Evolutionary conservation across 2,113 vertebrate genomes (phyloP), one percentile per base, ranked within the genome.

Genomic region (Nothoprocta pentlandii): DNA sequence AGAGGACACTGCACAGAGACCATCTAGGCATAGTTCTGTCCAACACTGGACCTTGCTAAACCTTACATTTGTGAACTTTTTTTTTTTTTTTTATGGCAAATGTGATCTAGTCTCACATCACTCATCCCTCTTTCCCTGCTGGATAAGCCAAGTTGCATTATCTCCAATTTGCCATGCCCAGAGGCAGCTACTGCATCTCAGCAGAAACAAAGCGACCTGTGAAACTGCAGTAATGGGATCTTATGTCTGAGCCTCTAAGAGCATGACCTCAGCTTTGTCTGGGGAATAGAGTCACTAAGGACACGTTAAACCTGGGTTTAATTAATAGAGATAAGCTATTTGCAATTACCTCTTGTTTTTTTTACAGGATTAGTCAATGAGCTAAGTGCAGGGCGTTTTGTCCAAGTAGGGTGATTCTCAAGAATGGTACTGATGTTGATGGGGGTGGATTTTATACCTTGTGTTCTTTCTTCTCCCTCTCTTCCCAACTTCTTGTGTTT

Each of bases 281-380:
- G 82, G 71, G 74, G 81, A 91, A 83, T 54, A 36, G n/a, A 87
- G 59, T 67, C 0, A 0, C 51, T 63, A 63, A 74, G 71, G 63
- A 68, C 85, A 23, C 14, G 80, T 89, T 56, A 49, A 77, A 93
- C 66, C 10, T 9, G 17, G 54, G 30, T 63, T 89, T 92, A 51
- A 56, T 91, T 92, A 87, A 80, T 91, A 62, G 21, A 83, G 49
- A 84, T 74, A 82, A 89, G 79, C 54, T 77, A 14, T 76, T 95
- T 88, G 32, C 51, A 91, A 75, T 93, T 96, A 87, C 71, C 19
- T 85, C 78, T 85, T 91, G 81, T 34, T 87, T 85, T 87, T 94
- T 87, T 95, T 87, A 25, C 81, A 81, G 70, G 53, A 28, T 95
- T 82, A 77, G 64, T 87, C 92, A 84, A 67, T 8, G 63, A 89